Evolutionary conservation across 35 echinoderm and acorn worm species (phyloP).

Genomic region (Heliocidaris erythrogramma): DNA sequence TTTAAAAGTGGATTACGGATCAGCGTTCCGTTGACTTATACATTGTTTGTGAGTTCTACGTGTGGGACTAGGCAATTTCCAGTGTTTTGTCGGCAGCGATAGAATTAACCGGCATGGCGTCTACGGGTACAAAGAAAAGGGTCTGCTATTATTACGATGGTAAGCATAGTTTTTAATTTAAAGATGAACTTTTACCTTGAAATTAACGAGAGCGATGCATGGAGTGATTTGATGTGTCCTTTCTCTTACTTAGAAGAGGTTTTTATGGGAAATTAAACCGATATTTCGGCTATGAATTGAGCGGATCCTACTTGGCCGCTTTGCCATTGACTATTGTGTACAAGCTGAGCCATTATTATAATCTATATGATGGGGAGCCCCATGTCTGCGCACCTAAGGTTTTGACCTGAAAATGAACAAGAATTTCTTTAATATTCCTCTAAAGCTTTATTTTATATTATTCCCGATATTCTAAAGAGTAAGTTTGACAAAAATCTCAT

Average conservation of each 20-base stretch:
- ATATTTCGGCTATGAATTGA: too few relatives aligned
- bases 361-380: too few relatives aligned
- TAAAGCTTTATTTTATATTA: too few relatives aligned
- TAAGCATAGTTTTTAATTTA: conserved; percentile 41
- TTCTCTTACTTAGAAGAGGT: not conserved
- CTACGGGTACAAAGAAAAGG: conserved; percentile 84
- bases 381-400: too few relatives aligned
- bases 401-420: too few relatives aligned
- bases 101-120: conserved; percentile 70
- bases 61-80: conserved; percentile 38
- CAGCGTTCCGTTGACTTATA: not conserved
- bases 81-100: conserved; percentile 16
- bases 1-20: not conserved
- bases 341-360: too few relatives aligned
- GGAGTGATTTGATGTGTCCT: not conserved
- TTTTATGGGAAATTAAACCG: too few relatives aligned
- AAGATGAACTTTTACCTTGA: not conserved
- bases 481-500: too few relatives aligned
- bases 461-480: too few relatives aligned
- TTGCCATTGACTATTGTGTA: too few relatives aligned
- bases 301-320: too few relatives aligned
- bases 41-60: not conserved
- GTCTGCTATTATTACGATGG: conserved; percentile 99
- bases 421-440: too few relatives aligned
- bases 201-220: not conserved